A percentile compares a stretch with the other conserved stretches of the same genome.
These are phyloP conservation scores for Cheilosia scutellata DNA, from an alignment of 2,888 invertebrate species.

Conservation along the genomic window DNA sequence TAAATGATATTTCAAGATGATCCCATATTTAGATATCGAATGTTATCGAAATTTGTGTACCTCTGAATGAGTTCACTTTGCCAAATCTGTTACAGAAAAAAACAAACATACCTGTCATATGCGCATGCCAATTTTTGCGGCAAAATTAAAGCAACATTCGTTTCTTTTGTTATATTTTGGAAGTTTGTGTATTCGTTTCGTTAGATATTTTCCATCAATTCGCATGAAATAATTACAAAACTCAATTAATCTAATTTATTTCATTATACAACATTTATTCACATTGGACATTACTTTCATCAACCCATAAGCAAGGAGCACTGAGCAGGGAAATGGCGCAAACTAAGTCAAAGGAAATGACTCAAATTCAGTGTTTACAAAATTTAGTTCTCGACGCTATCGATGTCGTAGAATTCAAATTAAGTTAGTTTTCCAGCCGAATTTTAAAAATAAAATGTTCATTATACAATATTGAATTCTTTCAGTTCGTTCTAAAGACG, in stretches of 20 bases:
- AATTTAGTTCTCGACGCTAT: conserved; percentile 81
- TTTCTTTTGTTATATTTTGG: conserved; percentile 13
- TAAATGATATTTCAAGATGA: too few species aligned
- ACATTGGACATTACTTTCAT: not conserved
- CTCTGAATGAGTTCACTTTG: not conserved
- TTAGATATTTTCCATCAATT: conserved; percentile 1
- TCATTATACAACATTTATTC: not conserved
- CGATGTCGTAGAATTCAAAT: conserved; percentile 82
- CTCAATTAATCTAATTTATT: not conserved
- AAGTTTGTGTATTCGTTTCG: not conserved
- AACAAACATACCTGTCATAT: conserved; percentile 35
- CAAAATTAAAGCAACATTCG: conserved; percentile 17
- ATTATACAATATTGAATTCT: not conserved
- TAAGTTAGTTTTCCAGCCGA: conserved; percentile 79
- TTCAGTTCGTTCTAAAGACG: conserved; percentile 65
- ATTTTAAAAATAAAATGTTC: not conserved
- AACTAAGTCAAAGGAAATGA: conserved; percentile 76
- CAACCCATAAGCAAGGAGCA: not conserved
- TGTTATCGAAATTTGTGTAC: too few species aligned
- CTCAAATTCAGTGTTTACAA: conserved; percentile 81
- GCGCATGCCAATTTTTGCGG: conserved; percentile 62
- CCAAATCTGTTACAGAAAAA: not conserved
- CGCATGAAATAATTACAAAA: not conserved
- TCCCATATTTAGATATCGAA: too few species aligned
- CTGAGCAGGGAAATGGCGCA: conserved; percentile 31